phyloP scores from a whole-genome alignment of 2,888 invertebrate species.

The Monoplex corrugatus region DNA sequence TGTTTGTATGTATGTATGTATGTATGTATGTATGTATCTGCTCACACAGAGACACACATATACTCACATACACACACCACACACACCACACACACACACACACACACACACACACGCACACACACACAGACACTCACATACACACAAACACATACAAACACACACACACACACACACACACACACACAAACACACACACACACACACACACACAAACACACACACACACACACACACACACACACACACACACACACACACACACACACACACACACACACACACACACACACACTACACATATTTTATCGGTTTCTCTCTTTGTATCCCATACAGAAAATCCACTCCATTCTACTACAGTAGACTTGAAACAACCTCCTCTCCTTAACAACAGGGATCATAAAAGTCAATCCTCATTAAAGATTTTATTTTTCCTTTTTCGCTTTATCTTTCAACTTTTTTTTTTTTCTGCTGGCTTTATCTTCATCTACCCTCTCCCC shows the following conservation, averaged over 20 bases:
- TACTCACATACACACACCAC: not conserved
- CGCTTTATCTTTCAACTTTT: no score
- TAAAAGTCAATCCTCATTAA: no score
- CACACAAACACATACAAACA: not conserved
- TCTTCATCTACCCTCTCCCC: no score
- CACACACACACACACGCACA: no score
- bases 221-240: not conserved
- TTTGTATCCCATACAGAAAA: no score
- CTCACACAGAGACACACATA: not conserved
- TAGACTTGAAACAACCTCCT: no score
- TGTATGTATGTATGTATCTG: not conserved
- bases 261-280: slow-evolving; percentile 7
- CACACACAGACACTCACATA: not conserved
- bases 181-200: not conserved
- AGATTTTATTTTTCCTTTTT: no score
- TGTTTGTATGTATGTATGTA: no score
- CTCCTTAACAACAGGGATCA: no score
- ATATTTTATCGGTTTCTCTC: no score
- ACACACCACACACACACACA: not conserved
- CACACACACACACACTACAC: not conserved
- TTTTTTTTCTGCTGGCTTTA: no score
- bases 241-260: not conserved
- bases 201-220: not conserved
- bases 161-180: not conserved
- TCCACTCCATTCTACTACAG: no score